Conservation (phyloP, 2,797 vertebrate genomes). For the Micrastur ruficollis region DNA sequence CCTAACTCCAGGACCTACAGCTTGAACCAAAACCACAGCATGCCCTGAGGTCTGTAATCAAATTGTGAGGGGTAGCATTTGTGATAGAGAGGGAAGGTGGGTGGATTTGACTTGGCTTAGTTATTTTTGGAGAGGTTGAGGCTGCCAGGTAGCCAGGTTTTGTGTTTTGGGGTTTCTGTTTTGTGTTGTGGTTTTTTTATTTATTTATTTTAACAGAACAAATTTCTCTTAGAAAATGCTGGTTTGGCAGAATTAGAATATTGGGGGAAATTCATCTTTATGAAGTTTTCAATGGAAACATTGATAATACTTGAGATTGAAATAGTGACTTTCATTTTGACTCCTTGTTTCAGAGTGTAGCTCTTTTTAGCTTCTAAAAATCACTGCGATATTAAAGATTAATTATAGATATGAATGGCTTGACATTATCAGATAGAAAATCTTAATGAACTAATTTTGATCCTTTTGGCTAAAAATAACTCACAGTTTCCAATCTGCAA, state of each 20-base stretch:
- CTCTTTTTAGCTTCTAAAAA: conserved; percentile 39
- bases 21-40: background rate
- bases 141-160: background rate
- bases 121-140: conserved; percentile 16
- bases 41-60: background rate
- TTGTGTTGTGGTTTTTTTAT: background rate
- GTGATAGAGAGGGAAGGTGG: conserved; percentile 19
- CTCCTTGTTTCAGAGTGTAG: conserved; percentile 16
- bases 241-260: conserved; percentile 3
- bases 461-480: conserved; percentile 31
- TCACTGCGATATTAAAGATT: conserved; percentile 27
- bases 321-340: conserved; percentile 56
- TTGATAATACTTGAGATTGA: conserved; percentile 14
- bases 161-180: background rate
- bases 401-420: conserved; percentile 44
- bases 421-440: conserved; percentile 45
- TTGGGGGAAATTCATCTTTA: conserved; percentile 5
- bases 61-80: background rate
- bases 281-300: conserved; percentile 23
- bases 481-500: conserved; percentile 20
- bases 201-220: background rate
- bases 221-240: conserved; percentile 1
- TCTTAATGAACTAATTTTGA: conserved; percentile 48
- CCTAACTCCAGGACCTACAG: background rate
- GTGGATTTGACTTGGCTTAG: background rate